A percentile compares a stretch with the other conserved stretches of the same genome.
Conservation (phyloP, 2,113 vertebrate genomes). For the Actenoides hombroni region DNA sequence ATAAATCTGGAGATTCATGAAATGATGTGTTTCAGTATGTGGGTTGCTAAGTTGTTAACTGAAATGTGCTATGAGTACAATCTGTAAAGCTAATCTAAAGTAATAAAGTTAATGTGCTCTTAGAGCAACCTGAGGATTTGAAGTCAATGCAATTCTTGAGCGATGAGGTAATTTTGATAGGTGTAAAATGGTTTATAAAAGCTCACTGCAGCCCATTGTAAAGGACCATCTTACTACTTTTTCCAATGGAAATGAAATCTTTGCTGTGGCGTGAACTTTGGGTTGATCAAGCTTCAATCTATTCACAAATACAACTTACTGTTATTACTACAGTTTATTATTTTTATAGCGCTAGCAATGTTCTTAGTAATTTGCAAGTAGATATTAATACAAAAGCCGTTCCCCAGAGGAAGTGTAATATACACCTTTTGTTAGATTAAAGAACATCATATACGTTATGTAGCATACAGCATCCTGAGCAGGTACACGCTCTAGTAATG, state of each 20-base stretch:
- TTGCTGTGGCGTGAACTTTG: neutral
- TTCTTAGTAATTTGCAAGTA: slow-evolving; percentile 22
- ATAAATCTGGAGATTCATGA: neutral
- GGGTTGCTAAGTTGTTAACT: neutral
- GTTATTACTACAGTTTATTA: slow-evolving; percentile 30
- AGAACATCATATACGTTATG: neutral
- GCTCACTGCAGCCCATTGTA: neutral
- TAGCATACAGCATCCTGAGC: neutral
- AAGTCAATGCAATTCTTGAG: slow-evolving; percentile 14
- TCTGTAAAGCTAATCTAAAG: slow-evolving; percentile 27
- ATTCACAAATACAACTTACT: slow-evolving; percentile 5
- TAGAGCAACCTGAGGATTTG: slow-evolving; percentile 7
- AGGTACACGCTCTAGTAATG: neutral
- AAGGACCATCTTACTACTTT: neutral
- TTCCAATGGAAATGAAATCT: slow-evolving; percentile 8
- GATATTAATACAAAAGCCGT: neutral
- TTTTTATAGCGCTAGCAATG: neutral
- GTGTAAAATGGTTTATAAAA: neutral
- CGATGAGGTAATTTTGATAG: neutral
- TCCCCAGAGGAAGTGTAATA: neutral
- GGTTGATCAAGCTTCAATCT: neutral
- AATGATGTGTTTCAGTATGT: neutral
- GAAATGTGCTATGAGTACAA: neutral
- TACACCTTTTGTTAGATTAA: neutral
- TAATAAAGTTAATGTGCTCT: slow-evolving; percentile 32